Evolutionary conservation across 2,113 vertebrate species (phyloP).

Genomic region (Onychostruthus taczanowskii): DNA sequence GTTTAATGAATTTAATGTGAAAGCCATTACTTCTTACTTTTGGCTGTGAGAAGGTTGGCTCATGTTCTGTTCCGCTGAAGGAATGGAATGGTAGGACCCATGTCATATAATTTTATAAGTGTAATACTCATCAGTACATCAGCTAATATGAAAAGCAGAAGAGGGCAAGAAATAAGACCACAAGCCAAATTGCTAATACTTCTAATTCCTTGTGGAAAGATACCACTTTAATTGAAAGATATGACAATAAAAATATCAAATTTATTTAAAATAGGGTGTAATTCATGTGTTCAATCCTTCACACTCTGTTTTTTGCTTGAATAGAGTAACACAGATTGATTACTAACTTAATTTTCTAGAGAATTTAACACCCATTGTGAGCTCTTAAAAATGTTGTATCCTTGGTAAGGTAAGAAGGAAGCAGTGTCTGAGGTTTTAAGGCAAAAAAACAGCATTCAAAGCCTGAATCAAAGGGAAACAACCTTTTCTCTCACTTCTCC

Average conservation of each 20-base stretch:
- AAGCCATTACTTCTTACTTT: constrained; percentile 57
- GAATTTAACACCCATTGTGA: not conserved
- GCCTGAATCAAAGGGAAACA: not conserved
- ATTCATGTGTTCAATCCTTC: not conserved
- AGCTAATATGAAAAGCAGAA: constrained; percentile 23
- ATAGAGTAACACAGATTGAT: not conserved
- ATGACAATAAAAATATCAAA: not conserved
- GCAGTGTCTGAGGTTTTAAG: not conserved
- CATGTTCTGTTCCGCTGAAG: constrained; percentile 22
- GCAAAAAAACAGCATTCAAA: not conserved
- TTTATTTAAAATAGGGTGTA: not conserved
- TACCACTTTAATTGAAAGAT: constrained; percentile 27
- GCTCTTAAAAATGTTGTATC: not conserved
- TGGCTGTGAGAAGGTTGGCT: constrained; percentile 45
- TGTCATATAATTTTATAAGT: constrained; percentile 48
- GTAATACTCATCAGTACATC: constrained; percentile 29
- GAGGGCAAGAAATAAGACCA: not conserved
- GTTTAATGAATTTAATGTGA: constrained; percentile 60
- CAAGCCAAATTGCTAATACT: not conserved
- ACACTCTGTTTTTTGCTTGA: not conserved
- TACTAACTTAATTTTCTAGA: not conserved
- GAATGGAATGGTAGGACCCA: not conserved
- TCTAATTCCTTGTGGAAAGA: constrained; percentile 17
- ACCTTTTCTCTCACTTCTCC: not conserved
- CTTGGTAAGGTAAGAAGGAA: not conserved